Base-by-base conservation (phyloP, 2,797 vertebrate genomes). In the Natrix natrix region DNA sequence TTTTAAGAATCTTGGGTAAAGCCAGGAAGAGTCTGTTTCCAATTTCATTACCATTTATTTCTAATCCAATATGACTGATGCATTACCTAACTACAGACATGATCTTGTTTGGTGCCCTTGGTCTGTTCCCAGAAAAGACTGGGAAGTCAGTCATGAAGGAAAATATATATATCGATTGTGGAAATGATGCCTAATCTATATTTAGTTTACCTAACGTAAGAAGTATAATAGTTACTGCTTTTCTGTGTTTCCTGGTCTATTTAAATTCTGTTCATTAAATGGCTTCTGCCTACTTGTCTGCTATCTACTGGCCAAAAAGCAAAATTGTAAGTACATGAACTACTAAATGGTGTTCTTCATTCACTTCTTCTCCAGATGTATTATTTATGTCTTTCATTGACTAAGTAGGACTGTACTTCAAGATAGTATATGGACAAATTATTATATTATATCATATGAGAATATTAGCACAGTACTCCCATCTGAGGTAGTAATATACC, bases 51-150 rank as follows among this genome's bases (percentile, higher is more conserved):
- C 94, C 94, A 28, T 98, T 98, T 97, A 98, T 97, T 97, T 94
- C 96, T 98, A 97, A 98, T 97, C 97, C 97, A 95, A 97, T 97
- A 97, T 95, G 98, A 97, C 97, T 97, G 96, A 95, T 98, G 96
- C 94, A 94, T 97, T 98, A 97, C 97, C 97, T 98, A 96, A 95
- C 97, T 98, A 96, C 95, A 97, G 96, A 97, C 97, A 97, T 97
- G 97, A 98, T 98, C 95, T 97, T 96, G 93, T 97, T 97, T 97
- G 97, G 97, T 97, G 96, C 95, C 96, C 95, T 94, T 93, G 7
- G 32, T 60, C 92, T 96, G 97, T 97, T 97, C 96, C 95, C 96
- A 96, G 96, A 97, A 97, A 97, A 97, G 94, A 96, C 96, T 96
- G 96, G 95, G 97, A 97, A 97, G 96, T 96, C 93, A 95, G 97